These are phyloP conservation scores for Philaethria dido DNA, from an alignment of 2,888 invertebrate genomes.

Conservation along the genomic window DNA sequence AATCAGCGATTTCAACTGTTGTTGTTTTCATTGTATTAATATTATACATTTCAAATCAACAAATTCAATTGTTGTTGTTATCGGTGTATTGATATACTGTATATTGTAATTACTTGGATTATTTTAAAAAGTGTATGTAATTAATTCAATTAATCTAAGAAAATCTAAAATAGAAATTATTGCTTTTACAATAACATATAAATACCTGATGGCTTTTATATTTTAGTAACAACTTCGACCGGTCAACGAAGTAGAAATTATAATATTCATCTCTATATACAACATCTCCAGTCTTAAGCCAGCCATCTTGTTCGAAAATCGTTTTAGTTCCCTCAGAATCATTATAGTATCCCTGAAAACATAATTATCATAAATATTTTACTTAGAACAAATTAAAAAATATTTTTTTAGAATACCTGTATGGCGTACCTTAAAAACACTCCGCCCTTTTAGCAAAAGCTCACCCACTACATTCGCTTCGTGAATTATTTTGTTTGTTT, in stretches of 20 bases:
- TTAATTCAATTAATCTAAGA: too few species aligned
- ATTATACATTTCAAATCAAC: too few species aligned
- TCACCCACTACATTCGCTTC: constrained; percentile 68
- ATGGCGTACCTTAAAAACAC: constrained; percentile 37
- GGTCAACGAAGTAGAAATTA: constrained; percentile 76
- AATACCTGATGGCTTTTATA: constrained; percentile 77
- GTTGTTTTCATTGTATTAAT: too few species aligned
- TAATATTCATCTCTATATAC: constrained; percentile 76
- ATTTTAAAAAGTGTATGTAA: too few species aligned
- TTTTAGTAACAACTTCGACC: constrained; percentile 80
- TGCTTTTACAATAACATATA: background rate
- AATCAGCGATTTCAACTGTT: too few species aligned
- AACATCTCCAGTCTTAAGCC: constrained; percentile 80
- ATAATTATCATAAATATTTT: background rate
- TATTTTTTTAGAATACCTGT: background rate
- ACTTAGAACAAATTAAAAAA: background rate
- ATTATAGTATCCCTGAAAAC: constrained; percentile 71
- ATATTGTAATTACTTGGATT: too few species aligned
- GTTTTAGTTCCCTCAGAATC: constrained; percentile 67
- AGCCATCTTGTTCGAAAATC: constrained; percentile 69
- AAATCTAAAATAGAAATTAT: too few species aligned
- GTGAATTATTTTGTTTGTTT: constrained; percentile 56
- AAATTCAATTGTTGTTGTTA: too few species aligned
- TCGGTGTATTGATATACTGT: too few species aligned
- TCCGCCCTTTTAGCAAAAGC: constrained; percentile 61